Evolutionary conservation across 2,797 vertebrate genomes (phyloP), one percentile per base, ranked within the genome.

Genomic region (Neopelma chrysocephalum): DNA sequence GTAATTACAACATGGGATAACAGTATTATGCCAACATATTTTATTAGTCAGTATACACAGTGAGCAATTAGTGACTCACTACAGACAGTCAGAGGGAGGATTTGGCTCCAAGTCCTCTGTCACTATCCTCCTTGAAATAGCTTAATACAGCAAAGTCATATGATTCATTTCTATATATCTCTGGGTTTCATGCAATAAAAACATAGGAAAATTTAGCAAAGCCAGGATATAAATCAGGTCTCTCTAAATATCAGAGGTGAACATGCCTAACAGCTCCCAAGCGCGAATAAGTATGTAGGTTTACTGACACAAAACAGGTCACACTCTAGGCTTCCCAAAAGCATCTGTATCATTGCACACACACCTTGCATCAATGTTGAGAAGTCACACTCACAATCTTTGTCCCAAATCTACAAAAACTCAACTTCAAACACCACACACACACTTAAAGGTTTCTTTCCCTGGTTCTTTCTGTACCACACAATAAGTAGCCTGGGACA

Each of bases 21-120:
- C 83, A 88, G 73, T 96, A 96, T 96, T 96, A 87, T 94, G 87
- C 81, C 85, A 96, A 97, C 87, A 97, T 87, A 73, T 94, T 95
- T 96, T 93, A 95, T 95, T 90, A 96, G 94, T 94, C 92, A 91
- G 91, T 82, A 93, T 57, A 94, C 89, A 94, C 68, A 93, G 93
- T 50, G 71, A 85, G 86, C 94, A 97, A 95, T 96, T 94, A 95
- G 93, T 95, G 96, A 97, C 90, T 95, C 97, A 95, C 93, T 90
- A 90, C 87, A 95, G 88, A 90, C 83, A 90, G 82, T 69, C 71
- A 89, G 89, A 88, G 71, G 64, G 75, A 95, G 47, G 68, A 89
- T 87, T 93, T 96, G 90, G 90, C 95, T 95, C 83, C 0, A 0
- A 89, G 43, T 82, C 75, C 68, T 90, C 75, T 87, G 66, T 76